A percentile compares a stretch with the other conserved stretches of the same genome.
phyloP scores from a whole-genome alignment of 2,797 vertebrate genomes.

The Chiroxiphia lanceolata region DNA sequence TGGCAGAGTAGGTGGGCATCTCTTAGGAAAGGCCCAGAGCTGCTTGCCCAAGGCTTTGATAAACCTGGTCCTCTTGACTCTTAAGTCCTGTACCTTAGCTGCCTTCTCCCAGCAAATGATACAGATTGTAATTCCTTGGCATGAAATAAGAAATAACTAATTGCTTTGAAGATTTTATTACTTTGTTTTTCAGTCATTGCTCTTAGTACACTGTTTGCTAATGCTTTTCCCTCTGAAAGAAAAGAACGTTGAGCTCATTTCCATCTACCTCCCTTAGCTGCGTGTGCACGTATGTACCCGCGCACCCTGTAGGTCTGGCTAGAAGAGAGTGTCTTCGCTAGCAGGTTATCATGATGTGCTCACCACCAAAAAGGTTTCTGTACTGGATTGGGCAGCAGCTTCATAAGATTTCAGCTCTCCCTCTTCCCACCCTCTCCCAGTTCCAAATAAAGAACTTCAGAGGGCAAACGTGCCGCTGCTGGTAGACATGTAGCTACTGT shows the following conservation, averaged over 20 bases:
- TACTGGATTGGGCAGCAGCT: neutral
- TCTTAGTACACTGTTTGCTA: neutral
- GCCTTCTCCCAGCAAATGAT: neutral
- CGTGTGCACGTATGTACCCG: accelerated
- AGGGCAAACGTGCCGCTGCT: neutral
- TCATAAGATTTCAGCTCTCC: neutral
- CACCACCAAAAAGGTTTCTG: neutral
- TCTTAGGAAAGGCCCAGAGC: neutral
- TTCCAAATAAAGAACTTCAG: conserved; percentile 29
- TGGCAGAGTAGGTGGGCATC: neutral
- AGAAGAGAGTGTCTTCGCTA: neutral
- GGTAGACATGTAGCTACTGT: conserved; percentile 19
- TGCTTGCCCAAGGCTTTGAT: neutral
- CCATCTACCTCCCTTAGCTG: neutral
- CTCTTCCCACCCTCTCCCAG: neutral
- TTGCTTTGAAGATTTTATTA: neutral
- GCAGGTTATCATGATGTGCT: neutral
- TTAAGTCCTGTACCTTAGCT: neutral
- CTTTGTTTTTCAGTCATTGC: neutral
- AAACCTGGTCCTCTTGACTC: neutral
- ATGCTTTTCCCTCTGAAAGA: neutral
- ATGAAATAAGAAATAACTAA: neutral
- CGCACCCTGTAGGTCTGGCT: accelerated
- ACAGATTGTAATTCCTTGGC: neutral
- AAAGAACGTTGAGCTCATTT: neutral